Conservation (phyloP, 2,888 invertebrate genomes). For the Neuroscelio doddi region DNA sequence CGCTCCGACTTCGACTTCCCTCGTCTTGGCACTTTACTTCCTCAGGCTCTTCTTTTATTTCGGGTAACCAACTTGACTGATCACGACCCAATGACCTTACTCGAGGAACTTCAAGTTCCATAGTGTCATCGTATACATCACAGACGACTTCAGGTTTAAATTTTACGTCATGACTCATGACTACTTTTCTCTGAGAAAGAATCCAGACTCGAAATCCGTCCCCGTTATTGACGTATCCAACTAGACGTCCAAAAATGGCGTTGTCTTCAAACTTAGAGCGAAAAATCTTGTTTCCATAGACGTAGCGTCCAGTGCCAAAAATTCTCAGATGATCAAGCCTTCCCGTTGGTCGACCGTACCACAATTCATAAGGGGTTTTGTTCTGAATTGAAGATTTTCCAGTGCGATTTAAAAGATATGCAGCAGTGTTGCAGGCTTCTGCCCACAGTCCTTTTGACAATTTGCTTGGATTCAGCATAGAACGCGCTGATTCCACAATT, state of each 20-base stretch:
- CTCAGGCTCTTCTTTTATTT: conserved; percentile 3
- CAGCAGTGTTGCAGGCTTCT: conserved; percentile 47
- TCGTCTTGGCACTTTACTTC: neutral
- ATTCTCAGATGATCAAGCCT: conserved; percentile 49
- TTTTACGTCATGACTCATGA: conserved; percentile 29
- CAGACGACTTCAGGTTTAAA: conserved; percentile 19
- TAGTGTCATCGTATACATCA: too few species aligned
- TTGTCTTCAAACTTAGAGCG: conserved; percentile 55
- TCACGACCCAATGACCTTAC: too few species aligned
- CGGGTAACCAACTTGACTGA: too few species aligned
- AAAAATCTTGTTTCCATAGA: conserved; percentile 50
- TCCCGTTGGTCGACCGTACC: conserved; percentile 47
- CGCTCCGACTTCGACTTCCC: too few species aligned
- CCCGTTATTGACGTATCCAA: conserved; percentile 33
- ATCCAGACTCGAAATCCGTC: conserved; percentile 33
- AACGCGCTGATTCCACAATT: conserved; percentile 21
- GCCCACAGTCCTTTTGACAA: conserved; percentile 43
- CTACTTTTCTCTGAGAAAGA: conserved; percentile 22
- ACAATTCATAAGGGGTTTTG: conserved; percentile 53
- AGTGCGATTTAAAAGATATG: conserved; percentile 50
- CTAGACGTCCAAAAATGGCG: conserved; percentile 50
- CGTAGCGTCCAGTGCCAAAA: too few species aligned
- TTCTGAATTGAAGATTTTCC: conserved; percentile 49
- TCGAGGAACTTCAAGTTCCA: too few species aligned
- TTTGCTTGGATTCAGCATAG: conserved; percentile 12